These are phyloP conservation scores for Suricata suricatta DNA, from an alignment of 2,113 vertebrate species.

Conservation along the genomic window DNA sequence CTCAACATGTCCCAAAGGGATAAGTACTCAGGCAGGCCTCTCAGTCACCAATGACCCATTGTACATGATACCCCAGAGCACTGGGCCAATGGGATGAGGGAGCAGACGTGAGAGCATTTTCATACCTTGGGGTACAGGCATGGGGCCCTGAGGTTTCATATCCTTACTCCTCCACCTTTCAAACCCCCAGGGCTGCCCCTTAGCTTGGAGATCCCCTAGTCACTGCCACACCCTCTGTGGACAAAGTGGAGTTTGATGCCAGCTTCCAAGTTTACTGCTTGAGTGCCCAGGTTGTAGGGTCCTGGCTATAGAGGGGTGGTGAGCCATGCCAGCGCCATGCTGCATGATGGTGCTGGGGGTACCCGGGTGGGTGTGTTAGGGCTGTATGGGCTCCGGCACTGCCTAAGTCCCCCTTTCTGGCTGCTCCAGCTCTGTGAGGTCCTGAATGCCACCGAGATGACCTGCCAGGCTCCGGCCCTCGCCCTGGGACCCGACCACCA, in stretches of 20 bases:
- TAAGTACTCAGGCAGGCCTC: background rate
- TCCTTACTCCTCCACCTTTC: background rate
- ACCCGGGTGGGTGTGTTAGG: accelerated
- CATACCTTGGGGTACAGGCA: background rate
- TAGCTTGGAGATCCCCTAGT: background rate
- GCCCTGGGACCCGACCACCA: slow-evolving; percentile 88
- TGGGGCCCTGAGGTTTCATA: background rate
- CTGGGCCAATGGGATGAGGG: background rate
- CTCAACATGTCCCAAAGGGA: background rate
- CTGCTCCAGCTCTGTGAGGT: slow-evolving; percentile 90
- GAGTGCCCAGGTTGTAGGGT: background rate
- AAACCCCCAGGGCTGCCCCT: background rate
- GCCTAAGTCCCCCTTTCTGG: background rate
- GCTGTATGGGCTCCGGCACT: accelerated
- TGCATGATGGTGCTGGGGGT: accelerated
- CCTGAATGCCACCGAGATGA: slow-evolving; percentile 93
- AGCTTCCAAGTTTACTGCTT: background rate
- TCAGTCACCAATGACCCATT: no score
- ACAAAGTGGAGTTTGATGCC: background rate
- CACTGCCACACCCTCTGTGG: accelerated
- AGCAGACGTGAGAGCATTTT: background rate
- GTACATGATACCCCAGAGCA: accelerated
- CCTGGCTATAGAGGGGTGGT: background rate
- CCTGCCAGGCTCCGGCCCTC: slow-evolving; percentile 94
- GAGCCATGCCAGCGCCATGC: accelerated